phyloP scores from a whole-genome alignment of 2,888 invertebrate species.

The Orchesella flavescens region DNA sequence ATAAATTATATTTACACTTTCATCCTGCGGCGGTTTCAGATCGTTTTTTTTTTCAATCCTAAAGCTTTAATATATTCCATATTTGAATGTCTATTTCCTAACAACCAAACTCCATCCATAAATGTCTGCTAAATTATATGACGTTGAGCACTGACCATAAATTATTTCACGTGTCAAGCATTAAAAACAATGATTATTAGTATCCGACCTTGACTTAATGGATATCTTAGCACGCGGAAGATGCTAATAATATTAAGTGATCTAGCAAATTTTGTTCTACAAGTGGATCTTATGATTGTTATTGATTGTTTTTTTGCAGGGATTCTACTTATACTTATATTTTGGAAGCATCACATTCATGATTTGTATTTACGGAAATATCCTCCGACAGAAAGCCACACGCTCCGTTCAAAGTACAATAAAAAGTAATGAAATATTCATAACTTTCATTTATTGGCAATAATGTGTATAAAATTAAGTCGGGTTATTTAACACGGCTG shows the following conservation, averaged over 20 bases:
- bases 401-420: slow-evolving; percentile 71
- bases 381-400: slow-evolving; percentile 78
- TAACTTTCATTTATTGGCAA: slow-evolving; percentile 5
- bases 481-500: neutral
- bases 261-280: neutral
- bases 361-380: slow-evolving; percentile 87
- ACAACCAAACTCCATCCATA: too few species aligned
- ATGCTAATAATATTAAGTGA: neutral
- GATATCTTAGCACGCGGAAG: neutral
- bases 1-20: too few species aligned
- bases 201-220: slow-evolving; percentile 33
- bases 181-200: neutral
- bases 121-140: too few species aligned
- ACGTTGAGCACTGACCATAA: too few species aligned
- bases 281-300: too few species aligned
- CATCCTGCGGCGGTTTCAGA: too few species aligned
- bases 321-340: slow-evolving; percentile 90
- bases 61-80: neutral
- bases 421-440: slow-evolving; percentile 60
- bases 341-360: slow-evolving; percentile 90
- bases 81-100: neutral
- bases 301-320: slow-evolving; percentile 76
- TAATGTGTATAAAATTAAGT: neutral
- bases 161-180: neutral
- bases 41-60: neutral